Percentiles rank a stretch among this genome's conserved stretches.
phyloP scores from a whole-genome alignment of 2,113 vertebrate genomes.

The Leptocoma aspasia region DNA sequence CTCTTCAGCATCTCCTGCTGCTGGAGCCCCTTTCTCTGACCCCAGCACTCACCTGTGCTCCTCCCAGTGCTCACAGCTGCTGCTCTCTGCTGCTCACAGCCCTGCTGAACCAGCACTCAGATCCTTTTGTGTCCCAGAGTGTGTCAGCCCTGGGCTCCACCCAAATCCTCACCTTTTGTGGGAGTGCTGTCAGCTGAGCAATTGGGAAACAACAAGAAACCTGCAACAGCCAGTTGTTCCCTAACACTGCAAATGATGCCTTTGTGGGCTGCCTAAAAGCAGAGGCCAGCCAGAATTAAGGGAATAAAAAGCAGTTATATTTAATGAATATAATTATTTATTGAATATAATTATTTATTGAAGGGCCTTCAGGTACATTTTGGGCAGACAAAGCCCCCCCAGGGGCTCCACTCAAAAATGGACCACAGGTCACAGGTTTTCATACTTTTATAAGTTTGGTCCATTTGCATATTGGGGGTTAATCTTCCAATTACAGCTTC shows the following conservation, averaged over 20 bases:
- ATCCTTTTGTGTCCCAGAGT: not conserved
- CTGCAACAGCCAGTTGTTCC: not conserved
- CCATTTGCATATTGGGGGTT: not conserved
- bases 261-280: not conserved
- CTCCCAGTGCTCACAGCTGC: not conserved
- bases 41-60: not conserved
- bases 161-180: not conserved
- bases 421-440: fast-evolving
- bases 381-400: not conserved
- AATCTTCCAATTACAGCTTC: not conserved
- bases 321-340: not conserved
- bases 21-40: not conserved
- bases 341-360: not conserved
- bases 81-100: not conserved
- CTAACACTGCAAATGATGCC: too few species aligned
- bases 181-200: not conserved
- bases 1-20: not conserved
- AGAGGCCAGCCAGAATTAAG: not conserved
- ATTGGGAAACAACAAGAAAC: not conserved
- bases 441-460: not conserved
- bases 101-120: not conserved
- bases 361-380: not conserved
- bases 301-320: too few species aligned
- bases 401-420: not conserved
- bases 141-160: not conserved